Conservation (phyloP, 2,888 invertebrate species). For the Dysmachus trigonus region DNA sequence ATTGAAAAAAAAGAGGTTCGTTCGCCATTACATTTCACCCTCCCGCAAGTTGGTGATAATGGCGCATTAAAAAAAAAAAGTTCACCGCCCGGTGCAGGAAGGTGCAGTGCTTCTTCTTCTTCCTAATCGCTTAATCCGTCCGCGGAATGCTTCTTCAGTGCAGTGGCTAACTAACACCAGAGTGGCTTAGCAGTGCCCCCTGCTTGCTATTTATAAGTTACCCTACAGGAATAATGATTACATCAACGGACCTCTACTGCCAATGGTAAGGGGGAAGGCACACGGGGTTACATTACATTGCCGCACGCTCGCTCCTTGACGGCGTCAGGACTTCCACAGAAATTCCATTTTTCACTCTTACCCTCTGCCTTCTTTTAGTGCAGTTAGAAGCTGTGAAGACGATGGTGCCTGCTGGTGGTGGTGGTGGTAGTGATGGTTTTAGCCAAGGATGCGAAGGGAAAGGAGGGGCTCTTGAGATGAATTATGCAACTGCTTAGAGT, state of each 20-base stretch:
- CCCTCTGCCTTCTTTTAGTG: neutral
- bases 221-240: neutral
- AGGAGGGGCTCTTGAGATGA: neutral
- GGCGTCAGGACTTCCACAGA: neutral
- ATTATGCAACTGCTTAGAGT: neutral
- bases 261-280: neutral
- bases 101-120: constrained; percentile 5
- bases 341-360: neutral
- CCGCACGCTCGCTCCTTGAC: neutral
- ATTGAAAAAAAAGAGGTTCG: neutral
- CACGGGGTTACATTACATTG: neutral
- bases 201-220: neutral
- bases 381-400: neutral
- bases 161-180: neutral
- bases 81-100: neutral
- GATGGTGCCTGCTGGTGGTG: no score
- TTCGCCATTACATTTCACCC: neutral
- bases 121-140: neutral
- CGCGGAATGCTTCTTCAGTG: neutral
- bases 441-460: neutral
- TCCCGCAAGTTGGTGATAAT: neutral
- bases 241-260: constrained; percentile 24
- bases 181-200: neutral
- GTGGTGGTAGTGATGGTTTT: no score
- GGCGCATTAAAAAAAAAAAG: neutral